phyloP scores from a whole-genome alignment of 2,888 invertebrate species.

The Griposia aprilina region DNA sequence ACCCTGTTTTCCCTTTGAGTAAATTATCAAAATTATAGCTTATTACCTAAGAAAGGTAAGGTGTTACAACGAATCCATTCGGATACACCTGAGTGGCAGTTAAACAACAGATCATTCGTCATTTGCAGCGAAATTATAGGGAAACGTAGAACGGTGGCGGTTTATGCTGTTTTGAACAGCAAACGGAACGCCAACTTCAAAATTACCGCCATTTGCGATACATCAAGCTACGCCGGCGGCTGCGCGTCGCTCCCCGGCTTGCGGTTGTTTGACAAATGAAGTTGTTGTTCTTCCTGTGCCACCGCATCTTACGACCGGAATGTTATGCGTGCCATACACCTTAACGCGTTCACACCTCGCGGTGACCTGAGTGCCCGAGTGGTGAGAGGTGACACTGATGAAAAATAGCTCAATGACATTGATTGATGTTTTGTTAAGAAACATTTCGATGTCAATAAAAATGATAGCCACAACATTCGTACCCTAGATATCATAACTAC shows the following conservation, averaged over 20 bases:
- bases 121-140: slow-evolving; percentile 77
- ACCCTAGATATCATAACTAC: slow-evolving; percentile 31
- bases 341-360: slow-evolving; percentile 43
- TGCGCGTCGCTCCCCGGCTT: slow-evolving; percentile 67
- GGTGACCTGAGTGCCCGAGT: slow-evolving; percentile 19
- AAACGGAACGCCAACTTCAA: slow-evolving; percentile 82
- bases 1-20: slow-evolving; percentile 65
- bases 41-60: slow-evolving; percentile 67
- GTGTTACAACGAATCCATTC: slow-evolving; percentile 68
- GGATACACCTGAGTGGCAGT: slow-evolving; percentile 63
- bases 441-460: slow-evolving; percentile 37
- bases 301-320: slow-evolving; percentile 75
- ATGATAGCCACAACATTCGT: slow-evolving; percentile 20
- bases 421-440: slow-evolving; percentile 50
- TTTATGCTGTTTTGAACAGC: slow-evolving; percentile 72
- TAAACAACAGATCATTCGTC: slow-evolving; percentile 78
- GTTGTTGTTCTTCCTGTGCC: slow-evolving; percentile 76
- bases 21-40: slow-evolving; percentile 70
- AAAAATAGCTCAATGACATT: slow-evolving; percentile 50
- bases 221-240: slow-evolving; percentile 77
- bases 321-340: slow-evolving; percentile 61
- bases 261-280: slow-evolving; percentile 88
- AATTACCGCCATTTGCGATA: slow-evolving; percentile 83
- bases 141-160: slow-evolving; percentile 79
- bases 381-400: slow-evolving; percentile 35